Conservation (phyloP, 2,888 invertebrate species). For the Neelides folsomi region DNA sequence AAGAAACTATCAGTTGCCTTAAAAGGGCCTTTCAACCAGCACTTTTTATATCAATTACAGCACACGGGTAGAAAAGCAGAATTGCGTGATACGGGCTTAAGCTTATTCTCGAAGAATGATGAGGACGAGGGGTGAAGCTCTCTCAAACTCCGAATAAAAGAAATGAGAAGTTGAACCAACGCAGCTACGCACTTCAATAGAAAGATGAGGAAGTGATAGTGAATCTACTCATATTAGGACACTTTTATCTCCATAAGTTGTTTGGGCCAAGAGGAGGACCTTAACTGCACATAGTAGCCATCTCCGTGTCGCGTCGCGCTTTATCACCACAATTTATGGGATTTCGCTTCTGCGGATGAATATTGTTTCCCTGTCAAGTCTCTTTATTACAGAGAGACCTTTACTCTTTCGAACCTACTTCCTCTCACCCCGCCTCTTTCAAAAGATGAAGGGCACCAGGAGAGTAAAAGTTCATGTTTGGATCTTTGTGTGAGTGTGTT, state of each 20-base stretch:
- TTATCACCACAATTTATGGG: constrained; percentile 16
- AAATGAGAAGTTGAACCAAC: no score
- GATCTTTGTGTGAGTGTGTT: no score
- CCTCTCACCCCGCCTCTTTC: background rate
- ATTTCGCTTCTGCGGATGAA: constrained; percentile 11
- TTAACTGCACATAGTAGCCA: no score
- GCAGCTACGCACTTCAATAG: no score
- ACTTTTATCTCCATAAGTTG: no score
- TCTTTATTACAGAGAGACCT: background rate
- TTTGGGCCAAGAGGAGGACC: no score
- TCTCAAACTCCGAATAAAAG: background rate
- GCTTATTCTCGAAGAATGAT: background rate
- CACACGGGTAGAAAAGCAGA: background rate
- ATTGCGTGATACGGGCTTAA: constrained; percentile 14
- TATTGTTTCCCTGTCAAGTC: constrained; percentile 13
- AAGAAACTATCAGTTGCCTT: constrained; percentile 10
- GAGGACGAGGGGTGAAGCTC: background rate
- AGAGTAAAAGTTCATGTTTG: no score
- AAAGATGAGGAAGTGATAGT: no score
- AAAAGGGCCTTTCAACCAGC: constrained; percentile 7
- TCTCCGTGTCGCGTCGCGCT: background rate
- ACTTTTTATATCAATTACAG: constrained; percentile 15
- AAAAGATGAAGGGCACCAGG: no score
- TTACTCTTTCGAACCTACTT: background rate
- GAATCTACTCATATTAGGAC: no score